phyloP scores from a whole-genome alignment of 2,888 invertebrate genomes.

The Athalia rosae region DNA sequence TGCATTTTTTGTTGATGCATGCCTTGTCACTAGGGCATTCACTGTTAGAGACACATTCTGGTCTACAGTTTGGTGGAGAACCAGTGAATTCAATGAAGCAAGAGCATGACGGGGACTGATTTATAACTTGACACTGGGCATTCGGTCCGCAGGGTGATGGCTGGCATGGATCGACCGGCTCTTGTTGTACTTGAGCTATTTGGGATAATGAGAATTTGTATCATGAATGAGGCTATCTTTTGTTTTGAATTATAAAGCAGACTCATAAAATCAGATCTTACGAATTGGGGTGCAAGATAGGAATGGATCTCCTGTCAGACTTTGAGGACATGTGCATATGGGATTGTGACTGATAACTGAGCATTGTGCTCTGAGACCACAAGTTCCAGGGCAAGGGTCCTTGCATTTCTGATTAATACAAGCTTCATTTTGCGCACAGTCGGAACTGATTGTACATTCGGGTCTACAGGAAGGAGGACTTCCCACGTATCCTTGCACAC shows the following conservation, averaged over 20 bases:
- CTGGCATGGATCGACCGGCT: slow-evolving; percentile 77
- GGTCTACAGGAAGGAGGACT: slow-evolving; percentile 89
- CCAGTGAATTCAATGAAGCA: slow-evolving; percentile 83
- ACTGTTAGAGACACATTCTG: slow-evolving; percentile 84
- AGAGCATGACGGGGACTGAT: slow-evolving; percentile 74
- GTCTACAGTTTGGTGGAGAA: slow-evolving; percentile 81
- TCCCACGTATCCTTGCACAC: slow-evolving; percentile 85
- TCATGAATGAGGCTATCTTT: not conserved
- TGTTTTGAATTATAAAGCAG: not conserved
- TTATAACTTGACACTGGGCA: slow-evolving; percentile 78
- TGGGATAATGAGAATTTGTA: slow-evolving; percentile 52
- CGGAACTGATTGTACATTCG: slow-evolving; percentile 87
- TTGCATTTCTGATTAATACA: slow-evolving; percentile 87
- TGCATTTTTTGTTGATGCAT: slow-evolving; percentile 82
- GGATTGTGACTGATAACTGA: slow-evolving; percentile 87
- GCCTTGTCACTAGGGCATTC: slow-evolving; percentile 81
- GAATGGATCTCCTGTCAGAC: slow-evolving; percentile 85
- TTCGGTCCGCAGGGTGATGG: slow-evolving; percentile 80
- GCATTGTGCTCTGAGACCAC: slow-evolving; percentile 84
- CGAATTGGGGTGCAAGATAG: slow-evolving; percentile 75
- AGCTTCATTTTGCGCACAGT: slow-evolving; percentile 86
- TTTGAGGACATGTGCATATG: slow-evolving; percentile 82
- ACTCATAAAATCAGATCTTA: slow-evolving; percentile 55
- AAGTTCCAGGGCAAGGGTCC: slow-evolving; percentile 89
- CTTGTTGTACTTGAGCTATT: slow-evolving; percentile 71